These are phyloP conservation scores for Aptenodytes patagonicus DNA, from an alignment of 2,113 vertebrate species.

Conservation along the genomic window DNA sequence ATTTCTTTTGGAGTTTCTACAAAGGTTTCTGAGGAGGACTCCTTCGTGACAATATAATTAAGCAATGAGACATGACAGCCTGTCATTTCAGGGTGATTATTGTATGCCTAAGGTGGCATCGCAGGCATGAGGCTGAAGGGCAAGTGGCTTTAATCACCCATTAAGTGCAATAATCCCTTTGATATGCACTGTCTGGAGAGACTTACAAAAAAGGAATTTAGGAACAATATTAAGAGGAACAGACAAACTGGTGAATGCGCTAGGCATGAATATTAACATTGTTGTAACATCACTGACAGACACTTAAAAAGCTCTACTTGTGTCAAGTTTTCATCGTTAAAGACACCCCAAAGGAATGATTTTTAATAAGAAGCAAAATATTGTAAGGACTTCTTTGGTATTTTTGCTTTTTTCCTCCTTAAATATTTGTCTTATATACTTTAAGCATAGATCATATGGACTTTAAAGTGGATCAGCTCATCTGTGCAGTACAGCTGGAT, in stretches of 20 bases:
- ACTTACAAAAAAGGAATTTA: slow-evolving; percentile 36
- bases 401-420: background rate
- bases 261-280: background rate
- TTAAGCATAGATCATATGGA: background rate
- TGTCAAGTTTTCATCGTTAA: slow-evolving; percentile 2
- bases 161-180: slow-evolving; percentile 61
- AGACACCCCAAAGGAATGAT: background rate
- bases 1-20: slow-evolving; percentile 36
- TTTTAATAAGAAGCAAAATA: background rate
- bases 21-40: slow-evolving; percentile 11
- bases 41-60: slow-evolving; percentile 56
- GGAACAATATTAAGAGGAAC: slow-evolving; percentile 7
- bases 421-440: background rate
- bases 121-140: slow-evolving; percentile 38
- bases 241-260: slow-evolving; percentile 3
- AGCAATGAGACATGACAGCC: slow-evolving; percentile 58
- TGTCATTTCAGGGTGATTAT: slow-evolving; percentile 48
- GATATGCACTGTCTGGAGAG: slow-evolving; percentile 41
- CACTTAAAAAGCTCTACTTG: background rate
- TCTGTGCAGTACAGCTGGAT: background rate
- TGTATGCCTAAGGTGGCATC: slow-evolving; percentile 59
- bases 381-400: background rate
- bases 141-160: slow-evolving; percentile 46
- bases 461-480: background rate
- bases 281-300: background rate